Conservation (phyloP, 2,888 invertebrate species). For the Tromatobia lineatoria region DNA sequence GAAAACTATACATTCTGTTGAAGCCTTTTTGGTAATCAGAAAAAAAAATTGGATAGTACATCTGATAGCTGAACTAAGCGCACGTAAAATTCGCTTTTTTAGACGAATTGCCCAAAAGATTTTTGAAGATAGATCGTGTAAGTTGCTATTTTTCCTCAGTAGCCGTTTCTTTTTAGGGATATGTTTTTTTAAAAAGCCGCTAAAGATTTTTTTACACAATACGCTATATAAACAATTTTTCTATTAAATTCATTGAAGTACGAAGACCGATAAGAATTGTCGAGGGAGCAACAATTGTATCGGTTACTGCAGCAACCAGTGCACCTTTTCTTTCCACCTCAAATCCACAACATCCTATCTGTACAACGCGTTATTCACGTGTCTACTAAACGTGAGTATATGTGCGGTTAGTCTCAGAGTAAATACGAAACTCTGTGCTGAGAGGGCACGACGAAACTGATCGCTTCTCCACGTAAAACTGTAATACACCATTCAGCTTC, state of each 20-base stretch:
- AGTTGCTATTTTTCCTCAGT: too few species aligned
- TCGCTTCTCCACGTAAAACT: neutral
- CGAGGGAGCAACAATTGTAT: neutral
- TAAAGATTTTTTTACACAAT: neutral
- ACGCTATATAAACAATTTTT: too few species aligned
- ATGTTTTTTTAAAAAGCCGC: too few species aligned
- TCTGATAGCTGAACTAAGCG: too few species aligned
- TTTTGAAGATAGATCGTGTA: too few species aligned
- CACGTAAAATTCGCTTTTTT: too few species aligned
- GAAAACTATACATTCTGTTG: too few species aligned
- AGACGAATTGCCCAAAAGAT: too few species aligned
- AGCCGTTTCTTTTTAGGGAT: too few species aligned
- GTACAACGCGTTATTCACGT: conserved; percentile 9
- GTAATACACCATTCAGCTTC: neutral
- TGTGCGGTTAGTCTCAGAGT: conserved; percentile 6
- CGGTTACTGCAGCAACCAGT: neutral
- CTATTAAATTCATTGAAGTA: neutral
- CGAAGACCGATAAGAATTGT: neutral
- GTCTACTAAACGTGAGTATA: conserved; percentile 13
- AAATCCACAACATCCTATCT: neutral
- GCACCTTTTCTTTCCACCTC: neutral
- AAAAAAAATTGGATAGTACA: too few species aligned
- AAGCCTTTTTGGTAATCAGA: too few species aligned
- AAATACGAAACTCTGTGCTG: neutral
- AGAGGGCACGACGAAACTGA: neutral